A percentile compares a stretch with the other conserved stretches of the same genome.
These are phyloP conservation scores for Tinea semifulvella DNA, from an alignment of 2,888 invertebrate genomes.

Conservation along the genomic window DNA sequence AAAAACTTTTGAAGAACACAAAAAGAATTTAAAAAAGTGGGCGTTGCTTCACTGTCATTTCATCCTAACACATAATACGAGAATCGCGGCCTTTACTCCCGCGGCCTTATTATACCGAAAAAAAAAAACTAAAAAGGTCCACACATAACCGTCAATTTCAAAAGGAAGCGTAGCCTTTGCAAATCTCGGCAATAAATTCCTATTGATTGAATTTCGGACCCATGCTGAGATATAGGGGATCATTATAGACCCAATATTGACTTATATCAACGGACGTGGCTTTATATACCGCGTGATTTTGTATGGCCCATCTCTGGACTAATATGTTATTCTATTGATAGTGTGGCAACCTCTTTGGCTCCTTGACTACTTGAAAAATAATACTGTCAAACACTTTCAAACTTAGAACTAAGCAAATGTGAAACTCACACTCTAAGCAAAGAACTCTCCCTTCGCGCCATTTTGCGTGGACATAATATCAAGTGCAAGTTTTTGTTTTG, in stretches of 20 bases:
- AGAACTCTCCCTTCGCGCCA: no score
- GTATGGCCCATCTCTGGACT: no score
- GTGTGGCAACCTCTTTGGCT: no score
- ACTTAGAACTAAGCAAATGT: no score
- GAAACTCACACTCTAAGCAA: no score
- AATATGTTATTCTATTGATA: no score
- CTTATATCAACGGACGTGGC: no score
- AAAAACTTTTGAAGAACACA: conserved; percentile 57
- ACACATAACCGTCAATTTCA: conserved; percentile 36
- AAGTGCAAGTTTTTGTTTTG: no score
- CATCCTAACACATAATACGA: conserved; percentile 40
- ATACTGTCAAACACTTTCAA: no score
- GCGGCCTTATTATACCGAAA: conserved; percentile 45
- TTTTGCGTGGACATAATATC: no score
- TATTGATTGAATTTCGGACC: conserved; percentile 63
- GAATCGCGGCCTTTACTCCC: conserved; percentile 41
- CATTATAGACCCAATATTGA: conserved; percentile 54
- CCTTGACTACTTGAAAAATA: no score
- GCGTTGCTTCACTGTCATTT: conserved; percentile 62
- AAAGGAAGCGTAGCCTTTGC: conserved; percentile 57
- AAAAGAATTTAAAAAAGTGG: conserved; percentile 59
- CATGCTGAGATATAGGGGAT: conserved; percentile 63
- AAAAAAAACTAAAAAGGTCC: conserved; percentile 12
- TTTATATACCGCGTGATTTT: no score
- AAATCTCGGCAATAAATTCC: conserved; percentile 63